phyloP scores from a whole-genome alignment of 2,797 vertebrate species.

The Leptodactylus fallax region DNA sequence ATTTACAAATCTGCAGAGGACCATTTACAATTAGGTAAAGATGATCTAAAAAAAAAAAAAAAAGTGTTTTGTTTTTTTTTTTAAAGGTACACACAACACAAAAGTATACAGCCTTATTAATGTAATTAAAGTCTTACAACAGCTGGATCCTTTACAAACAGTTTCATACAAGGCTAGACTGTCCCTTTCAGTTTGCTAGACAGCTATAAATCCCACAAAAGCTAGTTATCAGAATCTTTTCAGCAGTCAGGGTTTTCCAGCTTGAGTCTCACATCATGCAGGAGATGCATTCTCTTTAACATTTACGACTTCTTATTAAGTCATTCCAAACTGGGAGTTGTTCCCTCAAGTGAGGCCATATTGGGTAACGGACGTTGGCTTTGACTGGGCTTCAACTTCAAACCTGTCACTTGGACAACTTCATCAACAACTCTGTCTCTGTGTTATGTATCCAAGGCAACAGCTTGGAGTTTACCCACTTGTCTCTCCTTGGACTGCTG shows the following conservation, averaged over 20 bases:
- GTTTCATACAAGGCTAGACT: neutral
- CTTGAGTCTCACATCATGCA: neutral
- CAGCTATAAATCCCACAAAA: neutral
- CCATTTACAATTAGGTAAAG: too few species aligned
- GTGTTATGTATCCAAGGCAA: constrained; percentile 68
- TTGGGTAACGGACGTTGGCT: constrained; percentile 53
- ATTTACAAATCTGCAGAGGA: too few species aligned
- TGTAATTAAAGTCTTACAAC: too few species aligned
- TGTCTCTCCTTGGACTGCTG: constrained; percentile 43
- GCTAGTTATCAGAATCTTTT: neutral
- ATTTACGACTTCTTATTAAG: constrained; percentile 34
- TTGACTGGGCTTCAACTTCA: constrained; percentile 53
- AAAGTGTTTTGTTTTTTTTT: too few species aligned
- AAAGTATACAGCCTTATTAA: too few species aligned
- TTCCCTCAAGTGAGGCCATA: constrained; percentile 55
- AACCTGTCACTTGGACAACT: constrained; percentile 56
- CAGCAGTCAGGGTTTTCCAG: neutral
- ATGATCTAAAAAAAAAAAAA: too few species aligned
- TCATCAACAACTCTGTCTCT: constrained; percentile 51
- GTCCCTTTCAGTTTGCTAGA: neutral
- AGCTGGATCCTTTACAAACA: too few species aligned
- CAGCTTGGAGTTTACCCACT: constrained; percentile 67
- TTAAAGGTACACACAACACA: too few species aligned
- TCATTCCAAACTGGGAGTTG: constrained; percentile 44
- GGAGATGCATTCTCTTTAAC: neutral